Conservation (phyloP, 2,797 vertebrate genomes). For the Lateolabrax maculatus region DNA sequence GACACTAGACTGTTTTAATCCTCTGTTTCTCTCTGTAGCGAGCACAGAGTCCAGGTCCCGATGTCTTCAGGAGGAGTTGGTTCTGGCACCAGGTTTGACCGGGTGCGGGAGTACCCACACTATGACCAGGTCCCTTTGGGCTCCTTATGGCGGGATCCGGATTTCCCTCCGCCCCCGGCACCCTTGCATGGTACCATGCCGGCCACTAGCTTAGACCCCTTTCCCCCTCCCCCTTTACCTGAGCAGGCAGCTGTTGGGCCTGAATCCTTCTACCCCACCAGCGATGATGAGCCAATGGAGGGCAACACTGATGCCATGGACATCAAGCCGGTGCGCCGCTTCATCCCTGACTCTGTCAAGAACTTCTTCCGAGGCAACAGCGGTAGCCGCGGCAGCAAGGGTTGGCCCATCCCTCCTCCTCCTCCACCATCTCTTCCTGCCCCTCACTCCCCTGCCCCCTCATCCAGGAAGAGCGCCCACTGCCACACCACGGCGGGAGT, state of each 20-base stretch:
- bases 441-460: conserved; percentile 43
- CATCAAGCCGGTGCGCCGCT: conserved; percentile 91
- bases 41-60: conserved; percentile 31
- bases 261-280: conserved; percentile 73
- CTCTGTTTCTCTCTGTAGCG: conserved; percentile 38
- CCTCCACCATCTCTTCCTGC: conserved; percentile 22
- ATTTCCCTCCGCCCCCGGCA: conserved; percentile 48
- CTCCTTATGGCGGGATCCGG: conserved; percentile 55
- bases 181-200: conserved; percentile 59
- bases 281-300: conserved; percentile 65
- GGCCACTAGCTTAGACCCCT: conserved; percentile 82
- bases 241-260: conserved; percentile 85
- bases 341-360: conserved; percentile 94
- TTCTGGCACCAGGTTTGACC: conserved; percentile 73
- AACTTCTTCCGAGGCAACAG: conserved; percentile 89
- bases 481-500: conserved; percentile 79
- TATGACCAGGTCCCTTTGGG: conserved; percentile 86
- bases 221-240: conserved; percentile 91
- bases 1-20: neutral
- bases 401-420: conserved; percentile 62
- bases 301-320: conserved; percentile 80
- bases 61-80: conserved; percentile 77
- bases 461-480: conserved; percentile 40
- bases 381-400: conserved; percentile 65
- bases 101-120: conserved; percentile 71